Evolutionary conservation across 2,888 invertebrate genomes (phyloP).

Genomic region (Pemphredon lugubris): DNA sequence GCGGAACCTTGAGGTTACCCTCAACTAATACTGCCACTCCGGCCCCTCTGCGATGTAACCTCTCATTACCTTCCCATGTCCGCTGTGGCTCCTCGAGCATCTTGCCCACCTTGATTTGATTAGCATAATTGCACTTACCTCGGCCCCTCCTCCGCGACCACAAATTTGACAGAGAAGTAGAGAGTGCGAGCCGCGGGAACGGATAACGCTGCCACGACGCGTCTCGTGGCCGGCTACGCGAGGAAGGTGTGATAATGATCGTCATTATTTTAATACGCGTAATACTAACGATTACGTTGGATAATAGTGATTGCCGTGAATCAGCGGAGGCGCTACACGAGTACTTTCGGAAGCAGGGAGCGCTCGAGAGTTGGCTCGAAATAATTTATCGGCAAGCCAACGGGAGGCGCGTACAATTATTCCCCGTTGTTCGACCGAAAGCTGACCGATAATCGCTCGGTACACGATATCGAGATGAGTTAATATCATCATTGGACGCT

Average conservation of each 20-base stretch:
- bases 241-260: conserved; percentile 43
- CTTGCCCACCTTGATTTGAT: conserved; percentile 77
- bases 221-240: conserved; percentile 9
- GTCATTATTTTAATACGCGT: conserved; percentile 46
- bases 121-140: conserved; percentile 77
- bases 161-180: conserved; percentile 63
- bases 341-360: conserved; percentile 34
- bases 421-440: too few relatives aligned
- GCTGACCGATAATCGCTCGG: too few relatives aligned
- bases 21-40: conserved; percentile 76
- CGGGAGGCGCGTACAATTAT: background rate
- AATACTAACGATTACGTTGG: conserved; percentile 29
- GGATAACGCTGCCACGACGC: conserved; percentile 7
- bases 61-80: conserved; percentile 74
- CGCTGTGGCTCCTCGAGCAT: conserved; percentile 66
- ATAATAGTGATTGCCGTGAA: conserved; percentile 36
- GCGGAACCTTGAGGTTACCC: conserved; percentile 74
- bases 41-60: conserved; percentile 70
- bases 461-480: too few relatives aligned
- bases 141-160: conserved; percentile 49
- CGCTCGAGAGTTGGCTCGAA: background rate
- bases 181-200: conserved; percentile 1
- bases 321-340: conserved; percentile 20
- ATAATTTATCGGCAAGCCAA: conserved; percentile 33
- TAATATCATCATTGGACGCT: too few relatives aligned